Base-by-base conservation (phyloP, 2,888 invertebrate species). In the Eucriotettix oculatus region DNA sequence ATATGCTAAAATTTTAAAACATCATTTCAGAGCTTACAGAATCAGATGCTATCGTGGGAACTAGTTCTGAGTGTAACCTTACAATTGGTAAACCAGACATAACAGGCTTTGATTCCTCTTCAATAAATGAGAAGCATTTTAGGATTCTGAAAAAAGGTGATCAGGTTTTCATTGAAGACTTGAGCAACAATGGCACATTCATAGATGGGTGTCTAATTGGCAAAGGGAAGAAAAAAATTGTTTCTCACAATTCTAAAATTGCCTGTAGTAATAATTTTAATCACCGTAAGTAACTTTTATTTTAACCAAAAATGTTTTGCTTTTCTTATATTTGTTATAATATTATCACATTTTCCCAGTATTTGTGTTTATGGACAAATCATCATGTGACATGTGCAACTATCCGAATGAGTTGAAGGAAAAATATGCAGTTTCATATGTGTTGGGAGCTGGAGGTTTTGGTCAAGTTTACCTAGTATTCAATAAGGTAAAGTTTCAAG, bases 371-470 rank as follows among this genome's bases (percentile, higher is more conserved):
- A 48, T 48, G 48, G 48, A 48, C n/a, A 48, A 48, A 48, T 14
- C 48, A 3, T 7, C 48, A 14, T 48, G 48, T 48, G 48, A 48
- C n/a, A 48, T 48, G 48, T 48, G 48, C n/a, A 48, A 48, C 9
- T 48, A 48, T 48, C 89, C 90, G 1, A 69, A 70, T 56, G 80
- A 81, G 68, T 78, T 93, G 14, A 77, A 78, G 44, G 72, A 76
- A 43, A 84, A 82, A 67, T 94, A 90, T 74, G 85, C 84, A 65
- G 76, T 90, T 56, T 85, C 87, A 16, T 81, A 80, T 66, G 78
- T 80, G 64, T 71, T 94, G 41, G 94, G 94, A n/a, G 81, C 83
- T 61, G 94, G 94, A 43, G 89, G 88, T 11, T 91, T 87, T 74
- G 94, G 93, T 0, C 79, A 89, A 69, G 94, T 95, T 0, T 79